phyloP scores from a whole-genome alignment of 2,888 invertebrate genomes.

The Phytoseiulus persimilis region DNA sequence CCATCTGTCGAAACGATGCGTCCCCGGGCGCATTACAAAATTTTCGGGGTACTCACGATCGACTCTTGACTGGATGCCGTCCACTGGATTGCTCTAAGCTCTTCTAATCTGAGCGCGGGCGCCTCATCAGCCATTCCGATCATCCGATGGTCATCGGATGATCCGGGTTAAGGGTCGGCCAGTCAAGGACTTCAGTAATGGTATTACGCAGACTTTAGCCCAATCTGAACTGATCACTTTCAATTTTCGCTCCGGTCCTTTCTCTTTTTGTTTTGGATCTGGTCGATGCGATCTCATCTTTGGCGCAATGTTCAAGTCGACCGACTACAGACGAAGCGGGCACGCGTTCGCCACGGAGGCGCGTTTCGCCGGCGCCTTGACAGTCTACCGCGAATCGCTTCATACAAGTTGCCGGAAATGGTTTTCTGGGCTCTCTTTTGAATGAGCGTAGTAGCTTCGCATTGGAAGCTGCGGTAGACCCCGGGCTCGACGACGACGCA shows the following conservation, averaged over 20 bases:
- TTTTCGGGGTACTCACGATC: conserved; percentile 15
- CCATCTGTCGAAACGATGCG: conserved; percentile 29
- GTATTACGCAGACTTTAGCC: not conserved
- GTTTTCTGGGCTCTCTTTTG: not conserved
- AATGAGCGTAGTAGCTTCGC: not conserved
- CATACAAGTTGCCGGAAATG: not conserved
- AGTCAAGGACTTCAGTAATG: not conserved
- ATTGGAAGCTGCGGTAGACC: not conserved
- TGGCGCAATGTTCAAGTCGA: not conserved
- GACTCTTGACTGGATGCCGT: not conserved
- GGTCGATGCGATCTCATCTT: not conserved
- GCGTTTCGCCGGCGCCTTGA: not conserved
- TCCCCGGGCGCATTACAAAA: conserved; percentile 37
- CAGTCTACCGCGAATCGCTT: not conserved
- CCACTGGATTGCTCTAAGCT: not conserved
- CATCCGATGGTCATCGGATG: not conserved
- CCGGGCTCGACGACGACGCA: no score
- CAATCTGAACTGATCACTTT: not conserved
- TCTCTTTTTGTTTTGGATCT: not conserved
- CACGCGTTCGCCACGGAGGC: no score
- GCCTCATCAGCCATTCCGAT: not conserved
- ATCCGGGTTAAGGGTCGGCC: not conserved
- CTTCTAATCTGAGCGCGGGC: not conserved
- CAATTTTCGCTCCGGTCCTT: not conserved
- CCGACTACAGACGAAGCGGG: no score